A percentile compares a stretch with the other conserved stretches of the same genome.
Evolutionary conservation across 2,797 vertebrate genomes (phyloP).

Genomic region (Nyctalus aviator): DNA sequence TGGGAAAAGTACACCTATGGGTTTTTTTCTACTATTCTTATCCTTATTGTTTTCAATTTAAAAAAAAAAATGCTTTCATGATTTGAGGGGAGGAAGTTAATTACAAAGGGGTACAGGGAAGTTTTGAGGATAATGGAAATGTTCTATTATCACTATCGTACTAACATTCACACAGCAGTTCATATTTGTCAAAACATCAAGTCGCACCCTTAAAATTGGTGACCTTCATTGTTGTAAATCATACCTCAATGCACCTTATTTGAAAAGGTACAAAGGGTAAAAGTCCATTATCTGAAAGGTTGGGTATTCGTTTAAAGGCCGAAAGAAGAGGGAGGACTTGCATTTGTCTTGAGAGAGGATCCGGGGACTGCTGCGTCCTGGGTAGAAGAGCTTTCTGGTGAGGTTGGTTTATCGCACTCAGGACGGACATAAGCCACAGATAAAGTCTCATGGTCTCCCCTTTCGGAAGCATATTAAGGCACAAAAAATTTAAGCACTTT

Average conservation of each 20-base stretch:
- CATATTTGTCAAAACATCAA: not conserved
- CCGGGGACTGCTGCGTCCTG: accelerated
- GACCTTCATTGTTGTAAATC: not conserved
- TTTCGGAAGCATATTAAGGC: not conserved
- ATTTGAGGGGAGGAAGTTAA: not conserved
- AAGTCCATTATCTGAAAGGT: not conserved
- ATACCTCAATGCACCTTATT: not conserved
- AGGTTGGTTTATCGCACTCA: not conserved
- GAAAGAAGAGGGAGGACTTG: not conserved
- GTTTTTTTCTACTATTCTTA: not conserved
- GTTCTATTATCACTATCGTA: not conserved
- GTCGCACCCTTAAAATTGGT: not conserved
- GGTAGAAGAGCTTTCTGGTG: not conserved
- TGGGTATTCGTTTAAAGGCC: not conserved
- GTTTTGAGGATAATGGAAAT: not conserved
- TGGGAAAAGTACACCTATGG: not conserved
- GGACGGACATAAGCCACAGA: not conserved
- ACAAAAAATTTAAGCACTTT: not conserved
- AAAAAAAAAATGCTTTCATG: not conserved
- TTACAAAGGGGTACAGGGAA: not conserved
- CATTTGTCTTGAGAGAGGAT: not conserved
- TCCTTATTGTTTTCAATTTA: not conserved
- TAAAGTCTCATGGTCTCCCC: not conserved
- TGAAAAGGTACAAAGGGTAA: not conserved
- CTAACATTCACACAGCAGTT: not conserved